Conservation (phyloP, 2,113 vertebrate species). For the Cheilinus undulatus region DNA sequence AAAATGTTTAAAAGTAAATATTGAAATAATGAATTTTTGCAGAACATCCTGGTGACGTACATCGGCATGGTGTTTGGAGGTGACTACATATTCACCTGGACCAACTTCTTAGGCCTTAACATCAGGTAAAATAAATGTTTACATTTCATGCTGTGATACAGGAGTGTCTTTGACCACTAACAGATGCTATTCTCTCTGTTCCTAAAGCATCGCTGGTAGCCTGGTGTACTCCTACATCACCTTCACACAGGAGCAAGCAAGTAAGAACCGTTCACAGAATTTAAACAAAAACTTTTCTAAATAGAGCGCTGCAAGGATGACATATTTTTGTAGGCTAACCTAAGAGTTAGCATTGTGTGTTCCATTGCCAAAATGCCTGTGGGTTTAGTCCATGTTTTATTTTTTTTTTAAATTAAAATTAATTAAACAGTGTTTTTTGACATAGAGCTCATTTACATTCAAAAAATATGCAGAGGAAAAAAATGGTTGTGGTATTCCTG, state of each 20-base stretch:
- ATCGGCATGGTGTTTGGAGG: constrained; percentile 98
- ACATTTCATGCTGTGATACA: not conserved
- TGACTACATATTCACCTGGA: constrained; percentile 99
- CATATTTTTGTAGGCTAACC: too few relatives aligned
- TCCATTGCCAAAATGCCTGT: too few relatives aligned
- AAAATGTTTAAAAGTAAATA: too few relatives aligned
- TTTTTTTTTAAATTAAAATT: too few relatives aligned
- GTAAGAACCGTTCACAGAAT: constrained; percentile 79
- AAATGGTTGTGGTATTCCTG: too few relatives aligned
- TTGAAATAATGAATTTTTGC: too few relatives aligned
- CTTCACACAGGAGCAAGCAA: constrained; percentile 91
- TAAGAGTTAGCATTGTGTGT: too few relatives aligned
- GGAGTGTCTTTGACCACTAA: not conserved
- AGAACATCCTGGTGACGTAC: constrained; percentile 98
- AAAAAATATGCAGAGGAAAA: too few relatives aligned
- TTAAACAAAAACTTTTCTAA: not conserved
- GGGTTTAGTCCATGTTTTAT: too few relatives aligned
- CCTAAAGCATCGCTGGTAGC: constrained; percentile 92
- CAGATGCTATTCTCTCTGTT: constrained; percentile 23
- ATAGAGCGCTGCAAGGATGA: too few relatives aligned
- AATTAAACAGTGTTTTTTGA: too few relatives aligned
- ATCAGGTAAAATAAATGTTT: constrained; percentile 87
- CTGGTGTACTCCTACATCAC: constrained; percentile 97
- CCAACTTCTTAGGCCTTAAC: constrained; percentile 96
- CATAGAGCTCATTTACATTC: too few relatives aligned